A percentile compares a stretch with the other conserved stretches of the same genome.
Conservation (phyloP, 2,113 vertebrate species). For the Poecilia latipinna region DNA sequence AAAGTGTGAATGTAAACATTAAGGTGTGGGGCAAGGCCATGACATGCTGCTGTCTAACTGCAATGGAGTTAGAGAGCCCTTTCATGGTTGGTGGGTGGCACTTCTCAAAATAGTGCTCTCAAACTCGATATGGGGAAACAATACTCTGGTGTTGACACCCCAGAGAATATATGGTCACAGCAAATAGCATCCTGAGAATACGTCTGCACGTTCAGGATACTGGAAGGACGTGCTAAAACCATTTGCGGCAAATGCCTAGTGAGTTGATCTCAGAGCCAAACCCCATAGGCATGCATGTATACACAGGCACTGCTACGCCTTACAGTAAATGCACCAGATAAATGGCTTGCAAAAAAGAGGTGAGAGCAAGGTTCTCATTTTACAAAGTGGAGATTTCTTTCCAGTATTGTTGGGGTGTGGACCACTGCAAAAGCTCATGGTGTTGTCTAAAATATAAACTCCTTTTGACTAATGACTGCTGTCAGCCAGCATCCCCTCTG, state of each 20-base stretch:
- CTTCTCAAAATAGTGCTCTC: constrained; percentile 61
- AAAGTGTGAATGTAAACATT: no score
- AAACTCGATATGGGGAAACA: constrained; percentile 35
- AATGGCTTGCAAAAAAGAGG: constrained; percentile 1
- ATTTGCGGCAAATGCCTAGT: constrained; percentile 37
- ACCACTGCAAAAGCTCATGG: constrained; percentile 2
- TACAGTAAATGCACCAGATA: background rate
- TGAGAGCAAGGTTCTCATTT: background rate
- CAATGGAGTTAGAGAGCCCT: constrained; percentile 45
- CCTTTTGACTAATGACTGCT: constrained; percentile 15
- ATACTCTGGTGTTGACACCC: constrained; percentile 53
- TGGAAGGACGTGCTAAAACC: constrained; percentile 44
- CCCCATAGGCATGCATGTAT: constrained; percentile 19
- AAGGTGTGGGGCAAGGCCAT: background rate
- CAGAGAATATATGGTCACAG: constrained; percentile 60
- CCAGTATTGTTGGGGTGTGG: constrained; percentile 5
- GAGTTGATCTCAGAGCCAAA: constrained; percentile 17
- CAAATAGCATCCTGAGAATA: constrained; percentile 55
- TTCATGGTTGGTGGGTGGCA: constrained; percentile 34
- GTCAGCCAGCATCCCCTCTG: constrained; percentile 3
- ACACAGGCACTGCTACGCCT: background rate
- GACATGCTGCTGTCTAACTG: constrained; percentile 56
- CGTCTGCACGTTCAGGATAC: constrained; percentile 47
- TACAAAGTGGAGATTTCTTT: background rate
- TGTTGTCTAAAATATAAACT: constrained; percentile 21